A percentile compares a stretch with the other conserved stretches of the same genome.
These are phyloP conservation scores for Cataglyphis altisquamis DNA, from an alignment of 2,888 invertebrate species.

Conservation along the genomic window DNA sequence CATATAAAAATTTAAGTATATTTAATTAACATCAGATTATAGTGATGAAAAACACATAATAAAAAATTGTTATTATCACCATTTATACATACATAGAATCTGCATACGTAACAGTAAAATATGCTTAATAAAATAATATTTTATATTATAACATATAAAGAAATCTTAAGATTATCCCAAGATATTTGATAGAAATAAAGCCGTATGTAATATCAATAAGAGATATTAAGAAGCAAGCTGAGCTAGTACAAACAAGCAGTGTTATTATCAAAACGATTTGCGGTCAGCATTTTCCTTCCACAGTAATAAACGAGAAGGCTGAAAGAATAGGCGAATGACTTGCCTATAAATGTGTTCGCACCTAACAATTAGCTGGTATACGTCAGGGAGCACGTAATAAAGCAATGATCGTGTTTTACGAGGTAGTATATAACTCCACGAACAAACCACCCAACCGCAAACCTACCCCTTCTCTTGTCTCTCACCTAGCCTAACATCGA, in stretches of 20 bases:
- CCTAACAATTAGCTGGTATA: slow-evolving; percentile 83
- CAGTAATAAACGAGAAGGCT: slow-evolving; percentile 42
- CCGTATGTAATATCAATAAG: background rate
- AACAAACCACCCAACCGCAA: slow-evolving; percentile 72
- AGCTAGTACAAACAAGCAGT: slow-evolving; percentile 8
- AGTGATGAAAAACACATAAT: background rate
- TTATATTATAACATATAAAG: background rate
- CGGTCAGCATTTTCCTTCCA: slow-evolving; percentile 22
- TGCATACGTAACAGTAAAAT: background rate
- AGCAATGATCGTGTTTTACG: slow-evolving; percentile 85
- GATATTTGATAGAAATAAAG: background rate
- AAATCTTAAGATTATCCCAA: background rate
- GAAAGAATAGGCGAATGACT: slow-evolving; percentile 69
- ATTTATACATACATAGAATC: background rate
- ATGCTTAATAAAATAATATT: background rate
- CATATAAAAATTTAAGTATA: background rate
- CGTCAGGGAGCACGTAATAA: slow-evolving; percentile 83
- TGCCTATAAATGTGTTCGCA: slow-evolving; percentile 83
- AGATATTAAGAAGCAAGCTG: background rate
- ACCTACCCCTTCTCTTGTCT: slow-evolving; percentile 61
- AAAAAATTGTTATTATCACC: background rate
- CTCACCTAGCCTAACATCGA: slow-evolving; percentile 65
- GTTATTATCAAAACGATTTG: slow-evolving; percentile 37
- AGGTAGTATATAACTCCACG: slow-evolving; percentile 82
- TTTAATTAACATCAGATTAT: background rate